Conservation (phyloP, 2,888 invertebrate species). For the Heliconius erato region DNA sequence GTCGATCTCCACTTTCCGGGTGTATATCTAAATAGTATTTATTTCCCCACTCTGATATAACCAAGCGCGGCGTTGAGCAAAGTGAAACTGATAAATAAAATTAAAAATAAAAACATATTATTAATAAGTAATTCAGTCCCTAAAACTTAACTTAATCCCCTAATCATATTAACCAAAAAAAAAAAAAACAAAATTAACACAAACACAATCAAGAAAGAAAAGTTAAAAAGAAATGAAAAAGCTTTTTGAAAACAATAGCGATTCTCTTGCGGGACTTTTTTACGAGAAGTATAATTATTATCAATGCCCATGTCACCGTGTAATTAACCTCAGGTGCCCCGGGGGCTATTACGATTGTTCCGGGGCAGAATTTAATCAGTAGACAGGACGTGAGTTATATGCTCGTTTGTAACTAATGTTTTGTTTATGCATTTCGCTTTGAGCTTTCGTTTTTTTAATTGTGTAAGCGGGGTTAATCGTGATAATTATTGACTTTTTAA, state of each 20-base stretch:
- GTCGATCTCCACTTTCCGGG: no score
- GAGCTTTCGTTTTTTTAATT: not conserved
- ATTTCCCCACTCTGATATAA: no score
- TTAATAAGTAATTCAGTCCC: no score
- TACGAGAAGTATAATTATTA: constrained; percentile 32
- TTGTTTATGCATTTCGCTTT: constrained; percentile 26
- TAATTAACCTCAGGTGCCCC: constrained; percentile 39
- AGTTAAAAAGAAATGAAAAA: constrained; percentile 1
- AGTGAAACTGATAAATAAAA: no score
- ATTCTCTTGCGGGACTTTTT: constrained; percentile 22
- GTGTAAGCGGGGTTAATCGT: no score
- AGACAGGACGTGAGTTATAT: constrained; percentile 35
- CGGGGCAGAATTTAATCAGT: constrained; percentile 39
- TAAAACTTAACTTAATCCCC: not conserved
- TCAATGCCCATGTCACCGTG: constrained; percentile 41
- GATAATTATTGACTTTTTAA: no score
- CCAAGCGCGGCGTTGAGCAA: no score
- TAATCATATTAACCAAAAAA: not conserved
- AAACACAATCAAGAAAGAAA: not conserved
- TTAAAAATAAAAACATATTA: no score
- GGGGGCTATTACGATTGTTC: constrained; percentile 33
- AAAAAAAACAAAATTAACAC: not conserved
- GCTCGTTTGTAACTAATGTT: constrained; percentile 28
- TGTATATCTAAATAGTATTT: no score
- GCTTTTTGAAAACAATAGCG: constrained; percentile 18